phyloP scores from a whole-genome alignment of 2,797 vertebrate species.

The Lophius americanus region DNA sequence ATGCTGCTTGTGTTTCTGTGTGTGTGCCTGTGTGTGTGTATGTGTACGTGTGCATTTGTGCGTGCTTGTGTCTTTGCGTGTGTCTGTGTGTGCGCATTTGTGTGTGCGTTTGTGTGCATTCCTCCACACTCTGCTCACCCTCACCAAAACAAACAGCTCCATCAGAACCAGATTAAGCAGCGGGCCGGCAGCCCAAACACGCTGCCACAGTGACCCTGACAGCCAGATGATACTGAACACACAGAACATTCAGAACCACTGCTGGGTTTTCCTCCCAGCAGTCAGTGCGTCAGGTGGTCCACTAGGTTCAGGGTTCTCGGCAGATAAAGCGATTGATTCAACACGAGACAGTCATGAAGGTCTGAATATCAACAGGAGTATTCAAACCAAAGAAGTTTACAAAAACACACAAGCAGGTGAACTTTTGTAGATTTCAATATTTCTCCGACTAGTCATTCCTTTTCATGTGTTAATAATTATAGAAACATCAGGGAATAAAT shows the following conservation, averaged over 20 bases:
- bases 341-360: not conserved
- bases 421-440: not conserved
- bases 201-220: slow-evolving; percentile 64
- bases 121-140: slow-evolving; percentile 60
- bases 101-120: slow-evolving; percentile 59
- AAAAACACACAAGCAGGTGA: not conserved
- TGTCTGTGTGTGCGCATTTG: slow-evolving; percentile 32
- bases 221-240: slow-evolving; percentile 67
- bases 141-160: slow-evolving; percentile 78
- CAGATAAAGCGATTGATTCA: slow-evolving; percentile 32
- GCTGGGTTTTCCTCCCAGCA: slow-evolving; percentile 34
- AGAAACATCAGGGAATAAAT: not conserved
- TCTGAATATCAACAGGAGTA: not conserved
- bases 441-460: not conserved
- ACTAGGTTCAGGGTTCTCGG: slow-evolving; percentile 31
- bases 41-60: slow-evolving; percentile 46
- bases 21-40: slow-evolving; percentile 31
- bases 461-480: not conserved
- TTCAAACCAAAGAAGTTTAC: not conserved
- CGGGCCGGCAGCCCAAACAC: slow-evolving; percentile 56
- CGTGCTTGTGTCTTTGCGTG: slow-evolving; percentile 12
- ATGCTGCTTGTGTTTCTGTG: slow-evolving; percentile 11
- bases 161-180: slow-evolving; percentile 77
- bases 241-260: slow-evolving; percentile 50
- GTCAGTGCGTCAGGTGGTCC: slow-evolving; percentile 30